phyloP scores from a whole-genome alignment of 2,888 invertebrate genomes.

The Nemotelus pantherinus region DNA sequence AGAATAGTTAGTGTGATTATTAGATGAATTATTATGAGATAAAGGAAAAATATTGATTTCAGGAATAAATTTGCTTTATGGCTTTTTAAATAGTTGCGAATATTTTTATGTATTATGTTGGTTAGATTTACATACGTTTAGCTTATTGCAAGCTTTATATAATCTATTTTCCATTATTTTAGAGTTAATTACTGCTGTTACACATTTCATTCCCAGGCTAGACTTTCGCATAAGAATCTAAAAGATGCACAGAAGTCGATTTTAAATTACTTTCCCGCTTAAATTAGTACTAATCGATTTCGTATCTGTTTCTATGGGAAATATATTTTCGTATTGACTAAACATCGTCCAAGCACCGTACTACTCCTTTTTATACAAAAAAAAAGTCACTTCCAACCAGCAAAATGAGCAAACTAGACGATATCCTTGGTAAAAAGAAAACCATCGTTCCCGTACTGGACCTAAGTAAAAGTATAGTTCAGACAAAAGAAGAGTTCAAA shows the following conservation, averaged over 20 bases:
- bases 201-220: too few species aligned
- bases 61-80: too few species aligned
- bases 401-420: constrained; percentile 76
- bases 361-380: not conserved
- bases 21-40: not conserved
- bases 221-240: too few species aligned
- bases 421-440: constrained; percentile 85
- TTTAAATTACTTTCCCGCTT: too few species aligned
- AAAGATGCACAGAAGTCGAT: too few species aligned
- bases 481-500: constrained; percentile 83
- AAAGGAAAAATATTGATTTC: not conserved
- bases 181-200: too few species aligned
- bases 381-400: not conserved
- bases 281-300: not conserved
- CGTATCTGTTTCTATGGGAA: not conserved
- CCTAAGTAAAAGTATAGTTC: constrained; percentile 80
- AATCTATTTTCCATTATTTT: too few species aligned
- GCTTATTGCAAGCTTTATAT: too few species aligned
- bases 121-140: too few species aligned
- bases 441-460: constrained; percentile 86
- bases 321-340: not conserved
- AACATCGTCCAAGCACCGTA: not conserved
- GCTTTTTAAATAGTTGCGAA: too few species aligned
- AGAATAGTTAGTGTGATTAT: too few species aligned
- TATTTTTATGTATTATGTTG: too few species aligned